Conservation (phyloP, 2,113 vertebrate species). For the Thermophis baileyi region DNA sequence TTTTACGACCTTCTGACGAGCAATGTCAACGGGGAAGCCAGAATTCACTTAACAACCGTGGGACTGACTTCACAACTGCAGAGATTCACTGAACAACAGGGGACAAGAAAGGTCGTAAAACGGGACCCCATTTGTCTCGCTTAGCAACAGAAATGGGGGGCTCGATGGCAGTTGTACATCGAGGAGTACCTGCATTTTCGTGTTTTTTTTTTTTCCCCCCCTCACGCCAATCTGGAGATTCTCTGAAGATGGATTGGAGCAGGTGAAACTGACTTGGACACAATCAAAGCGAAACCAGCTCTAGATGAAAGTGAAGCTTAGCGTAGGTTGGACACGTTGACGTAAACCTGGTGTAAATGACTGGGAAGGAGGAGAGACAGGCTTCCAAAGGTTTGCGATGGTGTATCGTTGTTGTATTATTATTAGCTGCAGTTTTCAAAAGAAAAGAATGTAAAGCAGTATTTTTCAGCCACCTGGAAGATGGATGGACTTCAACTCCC, state of each 20-base stretch:
- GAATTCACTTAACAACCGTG: too few species aligned
- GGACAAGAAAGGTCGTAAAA: too few species aligned
- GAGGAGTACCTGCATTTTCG: too few species aligned
- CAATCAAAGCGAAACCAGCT: background rate
- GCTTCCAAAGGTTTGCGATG: background rate
- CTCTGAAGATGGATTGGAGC: background rate
- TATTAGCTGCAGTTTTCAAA: background rate
- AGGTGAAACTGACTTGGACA: background rate
- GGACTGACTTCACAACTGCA: too few species aligned
- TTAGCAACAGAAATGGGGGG: too few species aligned
- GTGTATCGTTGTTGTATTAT: background rate
- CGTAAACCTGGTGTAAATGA: background rate
- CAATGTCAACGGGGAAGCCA: too few species aligned
- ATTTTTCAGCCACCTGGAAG: background rate
- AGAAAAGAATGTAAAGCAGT: background rate
- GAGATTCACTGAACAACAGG: too few species aligned
- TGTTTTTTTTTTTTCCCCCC: background rate
- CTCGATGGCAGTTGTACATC: too few species aligned
- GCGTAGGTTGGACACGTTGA: background rate
- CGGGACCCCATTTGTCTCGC: too few species aligned
- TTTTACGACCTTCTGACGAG: too few species aligned
- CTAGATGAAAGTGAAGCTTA: background rate
- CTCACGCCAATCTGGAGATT: background rate
- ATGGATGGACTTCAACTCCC: background rate
- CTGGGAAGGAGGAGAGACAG: too few species aligned